phyloP scores from a whole-genome alignment of 2,888 invertebrate species.

The Bombylius discolor region DNA sequence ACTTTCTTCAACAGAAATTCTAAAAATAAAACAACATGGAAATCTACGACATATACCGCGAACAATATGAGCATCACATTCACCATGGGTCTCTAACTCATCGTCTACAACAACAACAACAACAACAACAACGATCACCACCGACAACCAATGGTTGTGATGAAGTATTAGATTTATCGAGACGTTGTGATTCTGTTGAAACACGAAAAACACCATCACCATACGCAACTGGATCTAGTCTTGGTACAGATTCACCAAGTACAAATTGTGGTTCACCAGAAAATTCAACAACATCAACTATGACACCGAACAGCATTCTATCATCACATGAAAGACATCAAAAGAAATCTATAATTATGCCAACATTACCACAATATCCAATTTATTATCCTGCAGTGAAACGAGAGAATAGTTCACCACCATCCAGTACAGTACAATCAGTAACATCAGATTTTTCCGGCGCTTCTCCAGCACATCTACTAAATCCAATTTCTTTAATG shows the following conservation, averaged over 20 bases:
- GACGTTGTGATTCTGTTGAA: constrained; percentile 31
- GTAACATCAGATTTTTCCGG: neutral
- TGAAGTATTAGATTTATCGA: constrained; percentile 33
- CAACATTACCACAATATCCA: constrained; percentile 7
- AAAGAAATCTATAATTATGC: too few species aligned
- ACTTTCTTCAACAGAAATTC: too few species aligned
- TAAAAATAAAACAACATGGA: neutral
- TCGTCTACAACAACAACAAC: neutral
- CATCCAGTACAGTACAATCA: neutral
- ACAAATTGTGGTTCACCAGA: constrained; percentile 13
- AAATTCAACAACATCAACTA: constrained; percentile 13
- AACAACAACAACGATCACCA: neutral
- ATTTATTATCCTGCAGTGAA: constrained; percentile 12
- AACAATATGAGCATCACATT: neutral
- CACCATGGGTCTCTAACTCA: neutral
- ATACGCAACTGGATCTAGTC: constrained; percentile 28
- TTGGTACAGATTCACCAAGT: constrained; percentile 25
- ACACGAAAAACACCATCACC: constrained; percentile 32
- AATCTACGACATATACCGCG: neutral
- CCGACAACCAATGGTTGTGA: neutral
- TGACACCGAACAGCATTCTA: neutral
- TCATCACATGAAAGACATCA: too few species aligned
- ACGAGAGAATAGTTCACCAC: constrained; percentile 9
- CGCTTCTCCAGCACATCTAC: neutral
- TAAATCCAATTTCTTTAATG: neutral